A percentile compares a stretch with the other conserved stretches of the same genome.
Conservation (phyloP, 2,888 invertebrate species). For the Heteromyza rotundicornis region DNA sequence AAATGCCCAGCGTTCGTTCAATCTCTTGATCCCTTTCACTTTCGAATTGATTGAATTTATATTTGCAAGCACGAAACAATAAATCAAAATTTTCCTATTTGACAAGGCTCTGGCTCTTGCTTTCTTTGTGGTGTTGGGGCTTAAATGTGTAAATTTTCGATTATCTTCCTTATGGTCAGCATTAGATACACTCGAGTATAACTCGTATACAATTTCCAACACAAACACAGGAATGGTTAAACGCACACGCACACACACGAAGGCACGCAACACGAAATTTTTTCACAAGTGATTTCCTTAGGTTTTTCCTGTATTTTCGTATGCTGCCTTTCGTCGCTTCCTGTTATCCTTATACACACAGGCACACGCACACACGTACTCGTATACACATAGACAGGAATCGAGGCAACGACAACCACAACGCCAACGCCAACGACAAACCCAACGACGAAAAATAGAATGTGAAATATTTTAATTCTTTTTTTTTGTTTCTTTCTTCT, state of each 20-base stretch:
- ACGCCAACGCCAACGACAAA: too few relatives aligned
- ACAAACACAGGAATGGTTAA: too few relatives aligned
- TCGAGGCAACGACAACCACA: background rate
- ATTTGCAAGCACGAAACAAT: too few relatives aligned
- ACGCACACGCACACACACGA: slow-evolving; percentile 4
- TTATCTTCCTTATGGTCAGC: slow-evolving; percentile 13
- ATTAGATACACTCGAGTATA: too few relatives aligned
- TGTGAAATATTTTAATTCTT: background rate
- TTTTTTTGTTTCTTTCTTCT: too few relatives aligned
- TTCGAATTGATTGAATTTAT: too few relatives aligned
- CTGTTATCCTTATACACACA: slow-evolving; percentile 35
- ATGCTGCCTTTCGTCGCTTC: slow-evolving; percentile 10
- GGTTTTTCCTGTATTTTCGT: slow-evolving; percentile 3
- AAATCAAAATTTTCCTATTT: too few relatives aligned
- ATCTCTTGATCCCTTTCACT: too few relatives aligned
- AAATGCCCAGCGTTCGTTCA: too few relatives aligned
- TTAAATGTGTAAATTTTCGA: slow-evolving; percentile 11
- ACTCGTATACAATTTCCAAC: too few relatives aligned
- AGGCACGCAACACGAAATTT: background rate
- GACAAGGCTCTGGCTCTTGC: too few relatives aligned
- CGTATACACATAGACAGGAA: background rate
- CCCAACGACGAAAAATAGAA: background rate
- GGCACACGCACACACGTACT: slow-evolving; percentile 16
- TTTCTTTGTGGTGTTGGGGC: too few relatives aligned
- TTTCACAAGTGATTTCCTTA: slow-evolving; percentile 11